Base-by-base conservation (phyloP, 2,797 vertebrate genomes). In the Nyctibius grandis region DNA sequence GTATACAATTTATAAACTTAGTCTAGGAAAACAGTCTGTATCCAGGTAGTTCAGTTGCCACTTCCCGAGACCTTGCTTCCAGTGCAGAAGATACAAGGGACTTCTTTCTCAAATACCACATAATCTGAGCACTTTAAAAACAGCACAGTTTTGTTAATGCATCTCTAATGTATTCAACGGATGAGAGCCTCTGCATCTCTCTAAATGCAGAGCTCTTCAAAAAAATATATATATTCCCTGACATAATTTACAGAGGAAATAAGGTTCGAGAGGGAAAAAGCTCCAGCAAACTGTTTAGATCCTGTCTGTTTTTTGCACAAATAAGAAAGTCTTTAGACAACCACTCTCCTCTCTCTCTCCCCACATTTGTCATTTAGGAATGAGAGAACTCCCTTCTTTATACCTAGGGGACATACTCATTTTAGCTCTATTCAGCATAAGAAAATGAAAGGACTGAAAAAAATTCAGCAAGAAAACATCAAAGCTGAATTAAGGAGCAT, bases 371-470 rank as follows among this genome's bases (percentile, higher is more conserved):
- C 48, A 40, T 45, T 94, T 61, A 87, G 63, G 65, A 91, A 72
- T 22, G 77, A 85, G 42, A 93, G 72, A 45, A 51, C 8, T 97
- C 79, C 81, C 92, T 88, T 79, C 75, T 90, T 91, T 89, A 85
- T 91, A 95, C 86, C 91, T 80, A 45, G 8, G 72, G 85, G 78
- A 96, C 86, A 72, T 44, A 90, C 73, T 85, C 63, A 59, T 67
- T 93, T 93, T 83, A 85, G 79, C 48, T 92, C 75, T 40, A 70
- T 91, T 28, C 93, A 86, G 92, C 85, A 91, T 91, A 96, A 91
- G 94, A 91, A 95, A 96, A 83, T 83, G 82, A 88, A 96, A 96
- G 77, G 61, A 85, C 75, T 95, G 94, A 96, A 88, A 97, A 96
- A 96, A 87, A 96, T 81, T 85, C 87, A 85, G 89, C 51, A 91